Base-by-base conservation (phyloP, 1,140 invertebrate species). In the Ephestia elutella region DNA sequence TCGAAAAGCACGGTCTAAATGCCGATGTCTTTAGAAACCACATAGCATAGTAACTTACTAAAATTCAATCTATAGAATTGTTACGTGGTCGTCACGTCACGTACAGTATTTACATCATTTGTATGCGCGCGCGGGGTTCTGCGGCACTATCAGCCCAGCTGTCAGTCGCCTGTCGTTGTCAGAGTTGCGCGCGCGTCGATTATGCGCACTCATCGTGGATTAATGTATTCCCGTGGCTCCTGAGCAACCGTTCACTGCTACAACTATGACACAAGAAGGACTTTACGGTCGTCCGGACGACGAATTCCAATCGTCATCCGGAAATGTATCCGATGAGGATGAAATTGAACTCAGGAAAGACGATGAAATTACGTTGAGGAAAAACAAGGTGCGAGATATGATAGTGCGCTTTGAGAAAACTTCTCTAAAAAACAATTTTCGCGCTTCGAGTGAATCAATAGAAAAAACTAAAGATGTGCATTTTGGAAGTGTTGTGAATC, bases 371-470 rank as follows among this genome's bases (percentile, higher is more conserved):
- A 73, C 78, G 57, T 70, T 80, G n/a, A 79, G 79, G 65, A 73
- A 85, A 59, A 83, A 76, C 32, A 86, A 70, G 60, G 86, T 88
- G 56, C 80, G 73, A 75, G 76, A 85, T 56, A 88, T 88, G 80
- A 82, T 88, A 54, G 61, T 85, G 44, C 80, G 82, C 30, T 88
- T 88, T 59, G 86, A 88, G 77, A 78, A 68, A 59, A 80, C 73
- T 15, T 72, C 70, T 55, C 65, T 77, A 53, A 70, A 5, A 21
- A 53, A 61, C 38, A 70, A 63, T 21, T 60, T 74, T 17, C 62
- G 74, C 62, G 76, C 68, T 64, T 81, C 80, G 17, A 76, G 61
- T 68, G 84, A 87, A 65, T 81, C 78, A 9, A 60, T 87, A 50
- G 82, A 80, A 56, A 78, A 65, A 63, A 70, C 66, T 3, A 86